Percentiles rank a stretch among this genome's conserved stretches.
Conservation (phyloP, 2,113 vertebrate genomes). For the Scatophagus argus region DNA sequence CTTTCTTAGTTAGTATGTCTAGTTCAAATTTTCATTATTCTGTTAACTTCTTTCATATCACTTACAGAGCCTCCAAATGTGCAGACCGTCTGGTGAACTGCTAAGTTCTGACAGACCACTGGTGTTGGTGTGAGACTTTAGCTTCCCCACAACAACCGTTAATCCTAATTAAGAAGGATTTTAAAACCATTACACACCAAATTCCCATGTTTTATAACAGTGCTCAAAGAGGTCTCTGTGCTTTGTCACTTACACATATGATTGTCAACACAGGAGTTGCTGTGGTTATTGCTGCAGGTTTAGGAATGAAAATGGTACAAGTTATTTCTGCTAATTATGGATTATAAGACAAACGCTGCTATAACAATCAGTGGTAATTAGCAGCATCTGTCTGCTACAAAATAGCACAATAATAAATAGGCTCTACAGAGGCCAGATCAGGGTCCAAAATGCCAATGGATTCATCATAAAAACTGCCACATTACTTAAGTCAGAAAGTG, state of each 20-base stretch:
- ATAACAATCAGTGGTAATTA: not conserved
- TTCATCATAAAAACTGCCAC: not conserved
- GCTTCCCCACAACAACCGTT: conserved; percentile 53
- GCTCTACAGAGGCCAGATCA: not conserved
- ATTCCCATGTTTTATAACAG: conserved; percentile 64
- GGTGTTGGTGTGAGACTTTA: conserved; percentile 30
- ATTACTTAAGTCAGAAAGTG: too few relatives aligned
- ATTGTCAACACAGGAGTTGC: not conserved
- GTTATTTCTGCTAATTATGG: not conserved
- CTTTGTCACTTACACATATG: conserved; percentile 2
- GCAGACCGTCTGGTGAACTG: conserved; percentile 29
- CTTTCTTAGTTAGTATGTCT: not conserved
- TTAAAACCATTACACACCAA: conserved; percentile 52
- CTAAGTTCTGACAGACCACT: conserved; percentile 27
- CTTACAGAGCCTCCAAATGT: not conserved
- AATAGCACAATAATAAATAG: not conserved
- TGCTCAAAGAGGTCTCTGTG: not conserved
- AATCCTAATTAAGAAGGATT: conserved; percentile 78
- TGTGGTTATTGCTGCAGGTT: not conserved
- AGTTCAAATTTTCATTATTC: not conserved
- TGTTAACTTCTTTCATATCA: not conserved
- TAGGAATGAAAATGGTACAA: not conserved
- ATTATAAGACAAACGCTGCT: not conserved
- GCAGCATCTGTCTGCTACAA: not conserved
- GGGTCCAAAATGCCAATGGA: not conserved